These are phyloP conservation scores for Conger conger DNA, from an alignment of 2,113 vertebrate species.

Conservation along the genomic window DNA sequence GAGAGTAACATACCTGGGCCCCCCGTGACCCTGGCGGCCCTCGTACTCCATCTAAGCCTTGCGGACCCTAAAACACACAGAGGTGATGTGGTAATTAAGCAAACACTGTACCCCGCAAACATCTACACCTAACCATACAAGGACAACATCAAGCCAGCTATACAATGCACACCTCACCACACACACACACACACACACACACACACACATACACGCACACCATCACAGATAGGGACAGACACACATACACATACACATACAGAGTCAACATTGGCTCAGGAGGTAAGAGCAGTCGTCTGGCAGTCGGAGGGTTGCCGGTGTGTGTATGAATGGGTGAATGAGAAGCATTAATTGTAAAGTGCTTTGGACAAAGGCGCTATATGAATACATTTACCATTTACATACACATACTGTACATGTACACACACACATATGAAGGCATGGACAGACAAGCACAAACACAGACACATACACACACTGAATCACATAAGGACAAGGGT, in stretches of 20 bases:
- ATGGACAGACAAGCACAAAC: not conserved
- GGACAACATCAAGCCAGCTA: not conserved
- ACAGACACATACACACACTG: not conserved
- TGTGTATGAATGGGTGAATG: too few species aligned
- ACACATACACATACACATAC: not conserved
- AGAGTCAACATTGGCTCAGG: too few species aligned
- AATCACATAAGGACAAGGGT: not conserved
- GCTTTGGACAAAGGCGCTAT: too few species aligned
- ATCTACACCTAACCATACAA: not conserved
- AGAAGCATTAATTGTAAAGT: too few species aligned
- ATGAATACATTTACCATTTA: too few species aligned
- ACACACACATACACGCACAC: too few species aligned
- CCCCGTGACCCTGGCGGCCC: conserved; percentile 73
- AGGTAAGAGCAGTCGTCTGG: too few species aligned
- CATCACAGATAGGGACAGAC: too few species aligned
- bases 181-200: not conserved
- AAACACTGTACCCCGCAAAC: not conserved
- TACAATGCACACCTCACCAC: not conserved
- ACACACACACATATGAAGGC: not conserved
- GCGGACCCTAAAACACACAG: conserved; percentile 70
- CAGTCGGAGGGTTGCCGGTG: too few species aligned
- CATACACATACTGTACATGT: not conserved
- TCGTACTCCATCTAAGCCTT: conserved; percentile 74
- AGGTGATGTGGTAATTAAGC: not conserved
- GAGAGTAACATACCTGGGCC: conserved; percentile 63